Base-by-base conservation (phyloP, 2,888 invertebrate species). In the Himalopsyche tibetana region DNA sequence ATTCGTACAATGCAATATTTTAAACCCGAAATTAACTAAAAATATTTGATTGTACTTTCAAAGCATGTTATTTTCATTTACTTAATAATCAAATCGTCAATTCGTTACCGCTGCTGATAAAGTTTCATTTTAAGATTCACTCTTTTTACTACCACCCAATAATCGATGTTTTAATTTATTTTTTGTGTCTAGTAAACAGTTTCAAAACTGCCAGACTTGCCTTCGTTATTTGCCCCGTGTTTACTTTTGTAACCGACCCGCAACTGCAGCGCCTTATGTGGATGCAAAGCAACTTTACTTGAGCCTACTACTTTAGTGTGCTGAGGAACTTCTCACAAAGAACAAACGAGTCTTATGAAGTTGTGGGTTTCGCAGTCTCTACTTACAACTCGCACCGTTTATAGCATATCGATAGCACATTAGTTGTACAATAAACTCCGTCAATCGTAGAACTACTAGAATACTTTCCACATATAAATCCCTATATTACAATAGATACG, bases 211-310 rank as follows among this genome's bases (percentile, higher is more conserved):
- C 28, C 19, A 9, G 63, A 19, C 63, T 28, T 19, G 63, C 63
- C 63, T 63, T 63, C 63, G 28, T 63, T 63, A 28, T 63, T 63
- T 63, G 63, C 63, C 51, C 63, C 63, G 28, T 63, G 63, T 63
- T 63, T 63, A 63, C 63, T 63, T 63, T 19, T 19, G 63, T 19
- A 19, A 11, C 63, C 63, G 63, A 63, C 63, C 63, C 9, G 63
- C 63, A 63, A 63, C 63, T 63, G 63, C 63, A 28, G 28, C 63
- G 63, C 63, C 63, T 63, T 63, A 63, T 63, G 63, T 63, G 63
- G 63, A 63, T 63, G 63, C 63, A 63, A 63, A 63, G 19, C 63
- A 63, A 63, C 63, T 63, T 63, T 63, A 63, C 63, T 63, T 63
- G 63, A 19, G 63, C 63, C 63, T 63, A 63, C 63, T 63, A 63